phyloP scores from a whole-genome alignment of 2,888 invertebrate genomes.

The Heteromyza rotundicornis region DNA sequence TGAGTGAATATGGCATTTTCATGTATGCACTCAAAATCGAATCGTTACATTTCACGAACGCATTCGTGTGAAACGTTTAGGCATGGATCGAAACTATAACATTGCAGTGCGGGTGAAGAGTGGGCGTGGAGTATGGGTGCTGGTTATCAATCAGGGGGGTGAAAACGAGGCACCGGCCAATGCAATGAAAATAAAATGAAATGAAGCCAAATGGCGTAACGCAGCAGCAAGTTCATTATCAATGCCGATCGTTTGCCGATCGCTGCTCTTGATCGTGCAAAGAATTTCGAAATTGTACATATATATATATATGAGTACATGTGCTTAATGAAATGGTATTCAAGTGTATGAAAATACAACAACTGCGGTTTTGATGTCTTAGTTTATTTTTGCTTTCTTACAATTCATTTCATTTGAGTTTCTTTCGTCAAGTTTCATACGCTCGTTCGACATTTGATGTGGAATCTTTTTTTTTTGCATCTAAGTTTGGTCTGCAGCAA shows the following conservation, averaged over 20 bases:
- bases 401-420: neutral
- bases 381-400: neutral
- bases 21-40: too few species aligned
- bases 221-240: slow-evolving; percentile 24
- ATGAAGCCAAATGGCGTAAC: neutral
- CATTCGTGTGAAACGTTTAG: neutral
- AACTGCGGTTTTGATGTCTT: neutral
- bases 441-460: neutral
- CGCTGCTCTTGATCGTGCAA: slow-evolving; percentile 11
- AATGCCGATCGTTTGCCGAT: slow-evolving; percentile 21
- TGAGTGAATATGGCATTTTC: neutral
- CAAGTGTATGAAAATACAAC: neutral
- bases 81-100: neutral
- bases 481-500: too few species aligned
- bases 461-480: too few species aligned
- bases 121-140: neutral
- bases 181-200: neutral
- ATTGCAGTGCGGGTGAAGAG: neutral
- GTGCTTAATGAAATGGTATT: neutral
- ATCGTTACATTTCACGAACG: slow-evolving; percentile 2
- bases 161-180: slow-evolving; percentile 2
- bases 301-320: slow-evolving; percentile 1
- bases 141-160: slow-evolving; percentile 19
- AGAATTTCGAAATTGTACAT: slow-evolving; percentile 13
- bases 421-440: neutral